Evolutionary conservation across 2,888 invertebrate species (phyloP), one percentile per base, ranked within the genome.

Genomic region (Platypus cylindrus): DNA sequence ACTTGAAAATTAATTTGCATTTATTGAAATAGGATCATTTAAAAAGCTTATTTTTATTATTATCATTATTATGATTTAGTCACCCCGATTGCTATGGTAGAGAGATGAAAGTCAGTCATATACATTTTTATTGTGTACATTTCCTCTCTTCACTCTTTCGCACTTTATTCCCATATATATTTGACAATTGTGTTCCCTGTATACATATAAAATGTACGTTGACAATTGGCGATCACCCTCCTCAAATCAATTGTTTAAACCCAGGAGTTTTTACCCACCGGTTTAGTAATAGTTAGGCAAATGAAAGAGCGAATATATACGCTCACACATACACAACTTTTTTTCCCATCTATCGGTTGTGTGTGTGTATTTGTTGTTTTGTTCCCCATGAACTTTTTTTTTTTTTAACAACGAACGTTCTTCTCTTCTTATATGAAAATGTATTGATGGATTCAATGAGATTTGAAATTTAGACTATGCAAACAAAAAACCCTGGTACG

Each of bases 141-240:
- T 11, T 11, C 4, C 12, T 5, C n/a, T 5, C 27, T 13, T 9
- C 14, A 16, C 12, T 14, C 13, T 4, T 27, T 14, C 15, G 27
- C n/a, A n/a, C n/a, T n/a, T n/a, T n/a, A 14, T 27, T 27, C 27
- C 27, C 27, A 27, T 16, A n/a, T n/a, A n/a, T n/a, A 27, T 27
- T 27, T 14, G 27, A 16, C 27, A 27, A 7, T 14, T 12, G 27
- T 27, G 20, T 16, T 3, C 27, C 13, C 20, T 20, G 9, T 14
- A 14, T 27, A 12, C 12, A 27, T 27, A n/a, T n/a, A n/a, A n/a
- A n/a, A 45, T 32, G 32, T 27, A 33, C 40, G 40, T 40, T 50
- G 47, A 50, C 51, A 50, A 51, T 50, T 44, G 49, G 44, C 51
- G 44, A 46, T 52, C 49, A 46, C 52, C 51, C 48, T 48, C 42